phyloP scores from a whole-genome alignment of 2,113 vertebrate genomes.

The Puffinus mauretanicus region DNA sequence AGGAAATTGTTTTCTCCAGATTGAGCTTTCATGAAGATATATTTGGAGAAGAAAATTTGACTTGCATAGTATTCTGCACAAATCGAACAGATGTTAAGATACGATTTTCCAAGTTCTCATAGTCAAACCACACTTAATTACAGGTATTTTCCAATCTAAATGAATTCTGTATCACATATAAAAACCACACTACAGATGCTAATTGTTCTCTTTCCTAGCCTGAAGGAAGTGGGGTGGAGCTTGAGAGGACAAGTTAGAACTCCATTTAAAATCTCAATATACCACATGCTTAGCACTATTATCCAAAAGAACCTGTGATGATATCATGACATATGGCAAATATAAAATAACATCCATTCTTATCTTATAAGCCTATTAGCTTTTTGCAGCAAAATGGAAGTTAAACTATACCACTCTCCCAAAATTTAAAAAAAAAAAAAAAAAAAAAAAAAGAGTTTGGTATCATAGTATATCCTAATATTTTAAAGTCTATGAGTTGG shows the following conservation, averaged over 20 bases:
- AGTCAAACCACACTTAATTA: not conserved
- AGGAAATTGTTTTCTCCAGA: not conserved
- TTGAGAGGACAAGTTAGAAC: not conserved
- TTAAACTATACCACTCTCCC: not conserved
- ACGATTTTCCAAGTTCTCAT: not conserved
- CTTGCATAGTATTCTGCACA: not conserved
- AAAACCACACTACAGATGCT: not conserved
- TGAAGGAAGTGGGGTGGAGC: not conserved
- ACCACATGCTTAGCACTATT: not conserved
- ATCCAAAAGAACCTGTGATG: not conserved
- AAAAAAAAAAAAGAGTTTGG: not conserved
- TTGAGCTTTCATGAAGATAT: not conserved
- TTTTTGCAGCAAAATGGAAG: not conserved
- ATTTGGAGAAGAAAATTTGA: slow-evolving; percentile 2
- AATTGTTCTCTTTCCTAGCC: not conserved
- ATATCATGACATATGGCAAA: not conserved
- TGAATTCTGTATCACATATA: not conserved
- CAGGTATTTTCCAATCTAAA: slow-evolving; percentile 29
- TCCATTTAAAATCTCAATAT: not conserved
- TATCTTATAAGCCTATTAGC: not conserved
- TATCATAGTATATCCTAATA: not conserved
- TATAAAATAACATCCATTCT: not conserved
- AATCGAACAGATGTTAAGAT: slow-evolving; percentile 1
- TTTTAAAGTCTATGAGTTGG: not conserved
- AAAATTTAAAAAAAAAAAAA: not conserved